Evolutionary conservation across 2,888 invertebrate genomes (phyloP).

Genomic region (Cataglyphis cursor): DNA sequence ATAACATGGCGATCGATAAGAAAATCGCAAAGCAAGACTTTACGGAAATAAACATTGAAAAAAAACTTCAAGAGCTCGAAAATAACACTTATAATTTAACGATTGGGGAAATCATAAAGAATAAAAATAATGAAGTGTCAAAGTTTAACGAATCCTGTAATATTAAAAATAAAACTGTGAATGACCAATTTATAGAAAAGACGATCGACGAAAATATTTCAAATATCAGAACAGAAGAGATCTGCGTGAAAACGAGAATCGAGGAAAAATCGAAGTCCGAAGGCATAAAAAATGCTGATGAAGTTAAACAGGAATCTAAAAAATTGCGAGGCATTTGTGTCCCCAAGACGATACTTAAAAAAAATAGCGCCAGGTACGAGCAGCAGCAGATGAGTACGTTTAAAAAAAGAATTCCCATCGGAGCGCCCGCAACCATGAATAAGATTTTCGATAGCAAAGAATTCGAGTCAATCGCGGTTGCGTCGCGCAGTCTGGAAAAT

Average conservation of each 20-base stretch:
- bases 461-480: neutral
- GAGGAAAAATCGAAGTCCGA: neutral
- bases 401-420: constrained; percentile 41
- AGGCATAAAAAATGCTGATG: neutral
- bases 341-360: constrained; percentile 43
- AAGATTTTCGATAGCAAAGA: constrained; percentile 47
- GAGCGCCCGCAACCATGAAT: constrained; percentile 39
- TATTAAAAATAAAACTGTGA: neutral
- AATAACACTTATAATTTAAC: neutral
- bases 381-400: constrained; percentile 35
- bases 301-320: constrained; percentile 6
- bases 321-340: constrained; percentile 10
- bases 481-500: neutral
- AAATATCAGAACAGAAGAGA: neutral
- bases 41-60: neutral
- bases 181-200: neutral
- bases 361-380: neutral
- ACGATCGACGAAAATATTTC: neutral
- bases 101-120: neutral
- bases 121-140: neutral
- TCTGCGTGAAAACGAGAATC: neutral
- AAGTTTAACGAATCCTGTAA: neutral
- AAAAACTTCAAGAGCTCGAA: neutral
- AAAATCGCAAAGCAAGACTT: neutral
- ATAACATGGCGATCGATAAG: neutral